Base-by-base conservation (phyloP, 2,888 invertebrate genomes). In the Aethes cnicana region DNA sequence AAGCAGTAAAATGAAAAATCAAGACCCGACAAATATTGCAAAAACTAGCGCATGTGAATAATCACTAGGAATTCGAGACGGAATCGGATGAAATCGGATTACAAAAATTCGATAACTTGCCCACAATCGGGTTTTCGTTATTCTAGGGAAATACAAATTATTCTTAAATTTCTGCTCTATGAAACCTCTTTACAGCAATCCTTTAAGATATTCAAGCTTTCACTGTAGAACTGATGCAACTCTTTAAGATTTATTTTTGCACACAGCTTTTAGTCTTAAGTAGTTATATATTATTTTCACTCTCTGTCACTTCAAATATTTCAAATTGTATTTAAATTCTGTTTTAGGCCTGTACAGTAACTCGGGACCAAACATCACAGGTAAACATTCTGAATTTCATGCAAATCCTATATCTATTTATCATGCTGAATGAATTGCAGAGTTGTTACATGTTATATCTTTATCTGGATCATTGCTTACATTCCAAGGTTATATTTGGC, bases 291-390 rank as follows among this genome's bases (percentile, higher is more conserved):
- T 4, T 12, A 9, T 5, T 17, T 16, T 17, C 16, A 18, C 9
- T 33, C 7, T 33, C 3, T 37, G 16, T 25, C 7, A 6, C 5
- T 25, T 3, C 18, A 35, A 35, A n/a, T 4, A 79, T 75, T 79
- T 77, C 75, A 78, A 74, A 72, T 74, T 78, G 73, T 73, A 68
- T 79, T 81, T 77, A 68, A 78, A 84, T 83, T 84, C 81, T 84
- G 83, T 84, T 84, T 81, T 84, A 84, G 84, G 84, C 84, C 84
- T 84, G 84, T 69, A 59, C 84, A 68, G 81, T 74, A 72, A 68
- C 77, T 62, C 74, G 82, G 77, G 83, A 81, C 69, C 83, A 77
- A 69, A 68, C 77, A 74, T 58, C 74, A 59, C 83, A 84, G 84
- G 84, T 84, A 84, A 81, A 72, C 5, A 36, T 30, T 30, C n/a